Evolutionary conservation across 2,888 invertebrate species (phyloP), one percentile per base, ranked within the genome.

Genomic region (Euphydryas editha): DNA sequence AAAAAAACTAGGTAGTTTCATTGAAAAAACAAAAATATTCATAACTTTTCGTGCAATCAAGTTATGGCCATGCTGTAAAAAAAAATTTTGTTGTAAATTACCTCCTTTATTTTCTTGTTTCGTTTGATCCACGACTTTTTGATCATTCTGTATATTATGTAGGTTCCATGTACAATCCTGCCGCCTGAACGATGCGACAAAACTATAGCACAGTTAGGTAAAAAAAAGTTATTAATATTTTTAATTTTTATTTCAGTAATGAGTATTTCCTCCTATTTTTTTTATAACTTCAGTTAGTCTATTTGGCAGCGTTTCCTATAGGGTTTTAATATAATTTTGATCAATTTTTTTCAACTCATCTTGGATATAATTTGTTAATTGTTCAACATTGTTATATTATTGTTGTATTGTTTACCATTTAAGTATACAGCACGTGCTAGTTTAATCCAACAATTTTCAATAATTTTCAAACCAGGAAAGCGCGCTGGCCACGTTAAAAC

Each of bases 141-240:
- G n/a, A n/a, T n/a, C n/a, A n/a, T n/a, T n/a, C n/a, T n/a, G n/a
- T n/a, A n/a, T n/a, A n/a, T n/a, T n/a, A n/a, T n/a, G n/a, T 42
- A 39, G 15, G 39, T 39, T 39, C 15, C 39, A 10, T 10, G 39
- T 46, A 10, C 2, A 2, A 46, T 17, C 2, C 11, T 46, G 2
- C 46, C 46, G 17, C 46, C 7, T 7, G 46, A 46, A 17, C 46
- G 17, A 10, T 18, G 17, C 46, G 46, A 46, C 46, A 17, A 46
- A 46, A 46, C 46, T 46, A 17, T 46, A 18, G 46, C 46, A 46
- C 46, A 46, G 46, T 17, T 18, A 46, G 46, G 46, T n/a, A 46
- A 46, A 1, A 46, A 46, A 17, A 7, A 17, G 17, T 17, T 17
- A 46, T 4, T 17, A 46, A 6, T 7, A 18, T 8, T n/a, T 46